Percentiles rank a stretch among this genome's conserved stretches.
Evolutionary conservation across 2,888 invertebrate genomes (phyloP).

Genomic region (Subacronicta megacephala): DNA sequence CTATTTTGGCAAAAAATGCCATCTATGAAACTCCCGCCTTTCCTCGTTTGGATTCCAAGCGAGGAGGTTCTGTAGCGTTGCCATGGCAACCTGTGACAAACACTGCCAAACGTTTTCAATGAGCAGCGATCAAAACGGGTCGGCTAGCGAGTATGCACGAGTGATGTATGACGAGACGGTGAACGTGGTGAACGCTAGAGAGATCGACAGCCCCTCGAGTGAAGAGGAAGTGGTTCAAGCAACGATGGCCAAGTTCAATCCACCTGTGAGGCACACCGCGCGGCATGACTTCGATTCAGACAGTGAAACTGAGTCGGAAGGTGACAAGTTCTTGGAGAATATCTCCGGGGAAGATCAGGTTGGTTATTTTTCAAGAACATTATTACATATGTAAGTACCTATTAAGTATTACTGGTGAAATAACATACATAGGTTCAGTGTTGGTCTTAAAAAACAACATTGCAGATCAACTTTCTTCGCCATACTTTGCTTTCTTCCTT

Average conservation of each 20-base stretch:
- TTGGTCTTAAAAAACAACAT: no score
- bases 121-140: constrained; percentile 55
- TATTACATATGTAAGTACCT: background rate
- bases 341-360: constrained; percentile 77
- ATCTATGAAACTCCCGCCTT: constrained; percentile 54
- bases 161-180: constrained; percentile 91
- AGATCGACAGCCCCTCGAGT: constrained; percentile 86
- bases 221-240: constrained; percentile 75
- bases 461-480: no score
- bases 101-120: constrained; percentile 81
- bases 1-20: constrained; percentile 49
- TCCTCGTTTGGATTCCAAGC: constrained; percentile 64
- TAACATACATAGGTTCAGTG: no score
- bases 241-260: constrained; percentile 84
- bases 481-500: no score
- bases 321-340: constrained; percentile 75
- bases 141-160: constrained; percentile 60
- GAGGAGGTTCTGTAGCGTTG: constrained; percentile 69
- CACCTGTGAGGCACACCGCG: constrained; percentile 81
- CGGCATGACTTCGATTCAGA: constrained; percentile 85
- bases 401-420: no score
- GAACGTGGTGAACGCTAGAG: constrained; percentile 88
- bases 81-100: constrained; percentile 85
- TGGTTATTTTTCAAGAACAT: constrained; percentile 12
- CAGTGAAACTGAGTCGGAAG: constrained; percentile 79